Conservation (phyloP, 2,797 vertebrate species). For the Tokudaia tokunoshimensis region DNA sequence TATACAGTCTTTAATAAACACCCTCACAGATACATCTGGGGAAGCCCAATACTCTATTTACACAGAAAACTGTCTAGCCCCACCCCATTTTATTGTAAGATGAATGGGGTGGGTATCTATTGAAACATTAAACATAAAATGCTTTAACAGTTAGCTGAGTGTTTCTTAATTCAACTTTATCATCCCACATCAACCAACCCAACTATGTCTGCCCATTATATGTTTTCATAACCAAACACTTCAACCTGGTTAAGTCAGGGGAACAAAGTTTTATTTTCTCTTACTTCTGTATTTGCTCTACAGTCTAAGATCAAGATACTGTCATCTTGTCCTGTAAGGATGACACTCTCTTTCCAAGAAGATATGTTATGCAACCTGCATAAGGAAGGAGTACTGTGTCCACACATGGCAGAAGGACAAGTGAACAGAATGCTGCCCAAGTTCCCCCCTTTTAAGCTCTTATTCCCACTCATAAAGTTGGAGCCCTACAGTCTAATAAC, state of each 20-base stretch:
- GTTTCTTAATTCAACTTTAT: neutral
- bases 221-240: neutral
- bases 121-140: neutral
- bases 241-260: neutral
- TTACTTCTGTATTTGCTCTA: neutral
- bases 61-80: neutral
- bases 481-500: neutral
- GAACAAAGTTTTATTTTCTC: neutral
- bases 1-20: neutral
- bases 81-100: neutral
- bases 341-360: neutral
- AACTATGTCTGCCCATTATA: neutral
- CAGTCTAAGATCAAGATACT: neutral
- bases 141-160: neutral
- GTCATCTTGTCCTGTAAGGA: neutral
- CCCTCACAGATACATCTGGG: neutral
- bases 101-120: neutral
- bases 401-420: neutral
- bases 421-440: too few species aligned
- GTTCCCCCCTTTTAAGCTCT: too few species aligned
- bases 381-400: neutral
- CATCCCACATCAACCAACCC: neutral
- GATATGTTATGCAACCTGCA: neutral
- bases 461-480: neutral
- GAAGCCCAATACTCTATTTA: neutral